phyloP scores from a whole-genome alignment of 2,797 vertebrate species.

The Sciurus vulgaris region DNA sequence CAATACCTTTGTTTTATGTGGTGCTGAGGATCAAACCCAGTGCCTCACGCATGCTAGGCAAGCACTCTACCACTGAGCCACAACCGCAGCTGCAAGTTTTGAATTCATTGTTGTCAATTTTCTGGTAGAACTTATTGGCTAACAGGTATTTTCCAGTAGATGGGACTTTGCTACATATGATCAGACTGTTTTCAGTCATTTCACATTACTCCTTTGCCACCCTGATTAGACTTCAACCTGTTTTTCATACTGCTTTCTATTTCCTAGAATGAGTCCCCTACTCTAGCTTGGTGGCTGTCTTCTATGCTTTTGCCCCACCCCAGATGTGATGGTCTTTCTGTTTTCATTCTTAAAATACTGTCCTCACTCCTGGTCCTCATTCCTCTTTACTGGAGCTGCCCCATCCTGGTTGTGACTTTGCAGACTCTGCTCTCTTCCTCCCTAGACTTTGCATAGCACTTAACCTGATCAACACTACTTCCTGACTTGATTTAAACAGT shows the following conservation, averaged over 20 bases:
- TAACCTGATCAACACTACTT: neutral
- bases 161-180: neutral
- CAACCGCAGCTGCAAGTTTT: neutral
- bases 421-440: neutral
- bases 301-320: neutral
- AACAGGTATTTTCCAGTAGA: neutral
- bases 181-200: neutral
- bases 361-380: neutral
- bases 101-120: neutral
- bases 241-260: neutral
- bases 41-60: no score
- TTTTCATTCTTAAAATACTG: neutral
- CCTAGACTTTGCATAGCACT: neutral
- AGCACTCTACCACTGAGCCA: no score
- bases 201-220: rapidly evolving
- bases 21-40: no score
- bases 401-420: neutral
- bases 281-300: neutral
- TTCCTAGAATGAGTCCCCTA: neutral
- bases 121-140: neutral
- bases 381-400: neutral
- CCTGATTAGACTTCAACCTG: no score
- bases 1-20: no score
- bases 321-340: neutral
- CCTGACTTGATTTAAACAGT: neutral